Percentiles rank a stretch among this genome's conserved stretches.
Conservation (phyloP, 2,888 invertebrate species). For the Metalampra italica region DNA sequence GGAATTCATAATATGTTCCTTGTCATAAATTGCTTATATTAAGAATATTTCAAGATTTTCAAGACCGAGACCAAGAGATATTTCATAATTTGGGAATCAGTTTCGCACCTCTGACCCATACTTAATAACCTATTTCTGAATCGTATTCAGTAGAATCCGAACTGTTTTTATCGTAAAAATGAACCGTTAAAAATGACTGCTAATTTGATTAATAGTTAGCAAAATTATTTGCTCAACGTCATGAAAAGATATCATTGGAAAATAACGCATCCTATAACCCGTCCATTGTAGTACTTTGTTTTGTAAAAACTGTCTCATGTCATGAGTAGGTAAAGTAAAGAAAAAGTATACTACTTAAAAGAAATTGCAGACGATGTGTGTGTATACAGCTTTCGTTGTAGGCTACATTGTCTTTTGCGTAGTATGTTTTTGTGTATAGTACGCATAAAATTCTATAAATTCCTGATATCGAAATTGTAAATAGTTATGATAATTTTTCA, state of each 20-base stretch:
- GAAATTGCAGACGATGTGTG: no score
- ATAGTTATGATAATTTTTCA: slow-evolving; percentile 72
- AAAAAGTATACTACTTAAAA: neutral
- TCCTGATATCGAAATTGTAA: slow-evolving; percentile 36
- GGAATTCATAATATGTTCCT: no score
- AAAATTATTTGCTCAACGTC: slow-evolving; percentile 47
- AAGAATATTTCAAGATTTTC: no score
- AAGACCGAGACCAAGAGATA: no score
- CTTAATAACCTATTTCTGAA: no score
- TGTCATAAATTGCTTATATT: no score
- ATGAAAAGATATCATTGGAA: slow-evolving; percentile 22
- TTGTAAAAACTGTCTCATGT: slow-evolving; percentile 20
- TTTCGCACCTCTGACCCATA: no score
- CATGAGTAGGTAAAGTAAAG: neutral
- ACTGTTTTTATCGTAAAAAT: neutral
- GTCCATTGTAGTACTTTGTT: slow-evolving; percentile 52
- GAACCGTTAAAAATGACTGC: neutral
- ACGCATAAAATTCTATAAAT: slow-evolving; percentile 35
- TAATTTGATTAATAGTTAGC: neutral
- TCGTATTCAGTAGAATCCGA: slow-evolving; percentile 7
- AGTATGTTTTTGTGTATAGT: slow-evolving; percentile 30
- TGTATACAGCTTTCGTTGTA: no score
- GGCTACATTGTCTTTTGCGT: neutral
- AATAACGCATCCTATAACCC: slow-evolving; percentile 37
- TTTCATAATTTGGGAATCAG: no score